Base-by-base conservation (phyloP, 2,113 vertebrate species). In the Alaudala cheleensis region DNA sequence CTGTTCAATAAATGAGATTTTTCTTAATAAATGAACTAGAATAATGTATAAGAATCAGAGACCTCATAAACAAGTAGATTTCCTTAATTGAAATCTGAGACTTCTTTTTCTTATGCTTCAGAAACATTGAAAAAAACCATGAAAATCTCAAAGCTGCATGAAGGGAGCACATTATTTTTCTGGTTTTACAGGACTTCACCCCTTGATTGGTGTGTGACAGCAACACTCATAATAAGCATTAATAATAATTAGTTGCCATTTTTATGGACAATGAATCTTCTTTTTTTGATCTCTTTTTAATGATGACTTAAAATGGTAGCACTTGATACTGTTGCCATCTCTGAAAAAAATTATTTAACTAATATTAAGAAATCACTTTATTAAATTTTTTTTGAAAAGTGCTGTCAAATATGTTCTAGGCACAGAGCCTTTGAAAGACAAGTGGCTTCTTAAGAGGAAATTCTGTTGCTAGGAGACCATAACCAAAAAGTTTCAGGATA, bases 401-500 rank as follows among this genome's bases (percentile, higher is more conserved):
- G 21, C 67, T 94, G 91, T 95, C 87, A 91, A 31, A 90, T 94
- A 76, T 70, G 33, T 87, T 94, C 73, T 80, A 94, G 60, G 44
- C 64, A 84, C 2, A 28, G 84, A 85, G 16, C 45, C 53, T 91
- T 92, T 94, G 93, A 96, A 92, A 95, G 94, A 89, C 81, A 85
- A 96, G 86, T 89, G 31, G 37, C 53, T 96, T 92, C 86, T 94
- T 87, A 81, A 88, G 69, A 88, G 51, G 83, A 95, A 85, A 67
- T 76, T 89, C 80, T 85, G 91, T 97, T 97, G 89, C 95, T 96
- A 95, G 91, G 95, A 91, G 39, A 96, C 93, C 28, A 47, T 50
- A 79, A 85, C 73, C 37, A 74, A 85, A 84, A 96, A 91, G 81
- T 93, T 92, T 87, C 95, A 87, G 50, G 49, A 93, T 76, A 87